Evolutionary conservation across 2,797 vertebrate species (phyloP).

Genomic region (Lates japonicus): DNA sequence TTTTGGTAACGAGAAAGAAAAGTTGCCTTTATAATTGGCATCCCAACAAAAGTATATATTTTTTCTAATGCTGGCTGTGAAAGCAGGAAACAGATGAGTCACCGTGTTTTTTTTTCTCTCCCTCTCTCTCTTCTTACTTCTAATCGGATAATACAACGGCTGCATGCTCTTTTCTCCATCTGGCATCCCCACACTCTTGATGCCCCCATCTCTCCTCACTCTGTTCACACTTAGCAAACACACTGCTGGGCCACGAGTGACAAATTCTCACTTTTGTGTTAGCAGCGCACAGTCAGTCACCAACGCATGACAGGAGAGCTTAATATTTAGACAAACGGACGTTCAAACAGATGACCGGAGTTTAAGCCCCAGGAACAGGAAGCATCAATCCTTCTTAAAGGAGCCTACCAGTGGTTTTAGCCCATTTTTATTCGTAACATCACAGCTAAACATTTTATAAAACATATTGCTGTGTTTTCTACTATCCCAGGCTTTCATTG

Average conservation of each 20-base stretch:
- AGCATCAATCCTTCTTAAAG: neutral
- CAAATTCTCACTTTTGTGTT: constrained; percentile 30
- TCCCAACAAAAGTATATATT: neutral
- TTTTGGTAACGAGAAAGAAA: neutral
- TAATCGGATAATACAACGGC: constrained; percentile 34
- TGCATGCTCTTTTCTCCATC: constrained; percentile 40
- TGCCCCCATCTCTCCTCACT: constrained; percentile 28
- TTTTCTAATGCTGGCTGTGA: neutral
- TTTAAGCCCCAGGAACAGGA: neutral
- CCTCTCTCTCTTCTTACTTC: constrained; percentile 19
- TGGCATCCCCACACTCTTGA: constrained; percentile 34
- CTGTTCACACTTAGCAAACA: constrained; percentile 27
- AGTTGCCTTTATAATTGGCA: neutral
- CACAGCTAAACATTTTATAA: neutral
- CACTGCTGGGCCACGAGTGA: constrained; percentile 46
- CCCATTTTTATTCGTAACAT: neutral
- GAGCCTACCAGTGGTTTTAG: neutral
- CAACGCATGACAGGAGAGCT: neutral
- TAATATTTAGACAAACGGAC: neutral
- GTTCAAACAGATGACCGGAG: constrained; percentile 1
- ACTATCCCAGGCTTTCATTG: neutral
- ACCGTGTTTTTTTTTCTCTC: neutral
- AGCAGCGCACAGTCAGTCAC: constrained; percentile 6
- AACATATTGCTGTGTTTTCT: neutral
- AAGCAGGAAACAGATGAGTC: constrained; percentile 31